Conservation (phyloP, 2,113 vertebrate genomes). For the Paramormyrops kingsleyae region DNA sequence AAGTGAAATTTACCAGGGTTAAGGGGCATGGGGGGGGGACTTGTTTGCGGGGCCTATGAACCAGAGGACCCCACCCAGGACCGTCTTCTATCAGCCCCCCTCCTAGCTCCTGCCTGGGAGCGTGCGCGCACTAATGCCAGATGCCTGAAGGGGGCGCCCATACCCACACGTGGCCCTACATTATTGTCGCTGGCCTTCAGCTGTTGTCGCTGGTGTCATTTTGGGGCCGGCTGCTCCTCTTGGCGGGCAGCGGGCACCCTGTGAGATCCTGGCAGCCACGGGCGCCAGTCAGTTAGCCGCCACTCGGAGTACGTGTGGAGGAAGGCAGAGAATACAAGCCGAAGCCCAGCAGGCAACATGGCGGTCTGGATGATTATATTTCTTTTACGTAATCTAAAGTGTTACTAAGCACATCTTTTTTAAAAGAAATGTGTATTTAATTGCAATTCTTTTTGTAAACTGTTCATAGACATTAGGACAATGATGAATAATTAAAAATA, state of each 20-base stretch:
- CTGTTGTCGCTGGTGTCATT: background rate
- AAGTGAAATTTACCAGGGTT: slow-evolving; percentile 47
- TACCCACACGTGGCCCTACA: background rate
- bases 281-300: background rate
- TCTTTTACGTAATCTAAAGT: slow-evolving; percentile 49
- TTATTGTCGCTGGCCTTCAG: slow-evolving; percentile 4
- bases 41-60: slow-evolving; percentile 35
- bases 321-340: slow-evolving; percentile 3
- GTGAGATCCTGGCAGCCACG: background rate
- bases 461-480: slow-evolving; percentile 64
- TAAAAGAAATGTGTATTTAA: slow-evolving; percentile 67
- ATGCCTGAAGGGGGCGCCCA: background rate
- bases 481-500: slow-evolving; percentile 56
- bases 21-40: slow-evolving; percentile 42
- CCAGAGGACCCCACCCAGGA: slow-evolving; percentile 26
- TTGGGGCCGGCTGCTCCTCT: background rate
- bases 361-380: slow-evolving; percentile 35
- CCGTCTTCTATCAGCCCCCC: slow-evolving; percentile 37
- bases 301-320: background rate
- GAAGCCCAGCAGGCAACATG: slow-evolving; percentile 36
- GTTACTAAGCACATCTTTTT: slow-evolving; percentile 72
- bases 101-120: slow-evolving; percentile 37
- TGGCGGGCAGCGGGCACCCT: background rate
- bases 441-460: slow-evolving; percentile 64
- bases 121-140: background rate